Conservation (phyloP, 2,888 invertebrate species). For the Hesperia comma region DNA sequence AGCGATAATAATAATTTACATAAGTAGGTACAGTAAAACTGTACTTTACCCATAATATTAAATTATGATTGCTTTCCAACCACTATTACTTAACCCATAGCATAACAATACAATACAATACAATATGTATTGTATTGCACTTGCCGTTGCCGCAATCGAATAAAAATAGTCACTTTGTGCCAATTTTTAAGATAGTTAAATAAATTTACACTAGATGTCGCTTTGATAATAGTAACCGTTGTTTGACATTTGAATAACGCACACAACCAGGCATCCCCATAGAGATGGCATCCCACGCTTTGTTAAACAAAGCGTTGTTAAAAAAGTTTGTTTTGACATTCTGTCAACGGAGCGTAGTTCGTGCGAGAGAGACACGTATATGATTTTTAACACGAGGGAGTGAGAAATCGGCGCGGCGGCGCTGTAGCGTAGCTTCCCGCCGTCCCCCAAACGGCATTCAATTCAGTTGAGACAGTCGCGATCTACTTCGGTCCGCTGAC, state of each 20-base stretch:
- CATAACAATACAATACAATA: too few species aligned
- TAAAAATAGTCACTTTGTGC: slow-evolving; percentile 17
- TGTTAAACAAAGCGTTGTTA: too few species aligned
- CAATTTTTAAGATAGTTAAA: slow-evolving; percentile 9
- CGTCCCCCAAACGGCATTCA: slow-evolving; percentile 61
- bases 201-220: slow-evolving; percentile 57
- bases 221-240: slow-evolving; percentile 53
- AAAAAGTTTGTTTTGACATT: slow-evolving; percentile 74
- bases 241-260: slow-evolving; percentile 65
- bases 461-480: slow-evolving; percentile 67
- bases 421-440: slow-evolving; percentile 77
- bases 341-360: slow-evolving; percentile 68
- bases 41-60: too few species aligned
- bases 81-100: too few species aligned
- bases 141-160: background rate
- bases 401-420: slow-evolving; percentile 71
- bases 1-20: too few species aligned
- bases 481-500: slow-evolving; percentile 71
- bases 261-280: slow-evolving; percentile 55
- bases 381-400: slow-evolving; percentile 47
- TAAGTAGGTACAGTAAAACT: too few species aligned
- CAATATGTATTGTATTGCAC: background rate
- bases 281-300: slow-evolving; percentile 74
- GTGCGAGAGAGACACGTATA: slow-evolving; percentile 58
- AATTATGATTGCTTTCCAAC: too few species aligned